These are phyloP conservation scores for Ceratothoa steindachneri DNA, from an alignment of 2,888 invertebrate species.

Conservation along the genomic window DNA sequence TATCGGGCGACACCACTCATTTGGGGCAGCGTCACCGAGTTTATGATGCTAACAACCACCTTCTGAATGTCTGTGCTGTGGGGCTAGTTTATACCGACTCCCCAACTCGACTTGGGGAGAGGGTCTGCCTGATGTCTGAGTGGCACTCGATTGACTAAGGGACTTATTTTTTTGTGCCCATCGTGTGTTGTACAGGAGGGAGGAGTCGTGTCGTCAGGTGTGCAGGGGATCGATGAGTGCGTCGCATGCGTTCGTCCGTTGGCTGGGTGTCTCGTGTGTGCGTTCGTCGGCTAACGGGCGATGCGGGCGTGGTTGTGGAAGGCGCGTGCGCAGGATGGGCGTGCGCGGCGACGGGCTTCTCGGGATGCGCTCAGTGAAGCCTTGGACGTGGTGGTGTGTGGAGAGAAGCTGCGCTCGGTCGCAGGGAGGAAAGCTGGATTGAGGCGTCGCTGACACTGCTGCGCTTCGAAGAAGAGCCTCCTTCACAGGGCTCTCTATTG, in stretches of 20 bases:
- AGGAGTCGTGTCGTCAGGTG: conserved; percentile 4
- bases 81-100: no score
- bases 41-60: no score
- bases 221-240: conserved; percentile 7
- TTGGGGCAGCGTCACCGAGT: no score
- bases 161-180: no score
- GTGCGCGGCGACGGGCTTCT: neutral
- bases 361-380: neutral
- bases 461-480: neutral
- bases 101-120: no score
- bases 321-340: conserved; percentile 8
- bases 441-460: neutral
- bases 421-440: neutral
- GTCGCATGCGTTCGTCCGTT: neutral
- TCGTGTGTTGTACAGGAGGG: no score
- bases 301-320: conserved; percentile 11
- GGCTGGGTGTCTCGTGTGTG: neutral
- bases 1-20: no score
- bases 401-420: conserved; percentile 3
- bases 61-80: no score
- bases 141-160: no score
- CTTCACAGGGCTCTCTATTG: no score
- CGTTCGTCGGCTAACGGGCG: conserved; percentile 4
- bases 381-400: conserved; percentile 2
- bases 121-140: no score